Evolutionary conservation across 2,888 invertebrate species (phyloP).

Genomic region (Gastrophysa polygoni): DNA sequence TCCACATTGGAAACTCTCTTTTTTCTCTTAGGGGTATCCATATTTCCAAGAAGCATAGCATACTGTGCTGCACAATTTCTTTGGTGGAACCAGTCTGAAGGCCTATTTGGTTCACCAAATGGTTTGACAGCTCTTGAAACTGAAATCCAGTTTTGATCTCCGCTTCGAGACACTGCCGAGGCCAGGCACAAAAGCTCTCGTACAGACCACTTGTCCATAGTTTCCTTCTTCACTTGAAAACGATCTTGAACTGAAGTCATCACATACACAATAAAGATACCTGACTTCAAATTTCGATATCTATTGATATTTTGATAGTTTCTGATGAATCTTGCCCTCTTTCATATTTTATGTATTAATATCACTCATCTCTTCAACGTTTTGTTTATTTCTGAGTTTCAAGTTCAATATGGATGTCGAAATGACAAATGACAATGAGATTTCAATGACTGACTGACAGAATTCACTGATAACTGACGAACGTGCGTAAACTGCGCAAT

Average conservation of each 20-base stretch:
- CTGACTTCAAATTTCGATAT: too few species aligned
- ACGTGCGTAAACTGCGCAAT: too few species aligned
- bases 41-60: constrained; percentile 77
- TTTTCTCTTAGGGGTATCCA: constrained; percentile 84
- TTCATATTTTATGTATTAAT: too few species aligned
- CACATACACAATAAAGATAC: too few species aligned
- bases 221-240: constrained; percentile 67
- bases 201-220: constrained; percentile 84
- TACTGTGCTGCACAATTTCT: constrained; percentile 92
- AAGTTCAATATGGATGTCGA: too few species aligned
- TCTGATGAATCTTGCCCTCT: too few species aligned
- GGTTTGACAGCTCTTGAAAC: constrained; percentile 81
- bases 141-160: constrained; percentile 92
- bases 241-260: constrained; percentile 58
- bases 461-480: too few species aligned
- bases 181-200: constrained; percentile 86
- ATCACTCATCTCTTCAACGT: too few species aligned
- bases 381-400: too few species aligned
- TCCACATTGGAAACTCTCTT: constrained; percentile 70
- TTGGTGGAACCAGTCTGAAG: constrained; percentile 88
- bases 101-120: constrained; percentile 76
- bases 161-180: constrained; percentile 82
- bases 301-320: too few species aligned
- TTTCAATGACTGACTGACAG: too few species aligned
- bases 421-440: too few species aligned